Evolutionary conservation across 1,140 invertebrate genomes (phyloP).

Genomic region (Heliconius himera): DNA sequence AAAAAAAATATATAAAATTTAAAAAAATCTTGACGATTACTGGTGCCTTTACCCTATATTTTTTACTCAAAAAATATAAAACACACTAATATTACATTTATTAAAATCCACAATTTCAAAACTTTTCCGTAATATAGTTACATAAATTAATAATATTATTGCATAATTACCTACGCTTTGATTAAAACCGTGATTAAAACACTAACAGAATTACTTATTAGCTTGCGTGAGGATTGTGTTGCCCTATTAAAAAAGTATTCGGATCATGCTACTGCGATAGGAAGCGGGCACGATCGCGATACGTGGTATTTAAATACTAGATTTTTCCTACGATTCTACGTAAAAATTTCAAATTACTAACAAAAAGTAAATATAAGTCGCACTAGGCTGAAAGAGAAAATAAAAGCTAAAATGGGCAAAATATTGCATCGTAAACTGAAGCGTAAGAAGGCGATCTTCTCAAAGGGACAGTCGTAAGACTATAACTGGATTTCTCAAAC

Average conservation of each 20-base stretch:
- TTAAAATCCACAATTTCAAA: too few relatives aligned
- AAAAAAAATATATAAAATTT: too few relatives aligned
- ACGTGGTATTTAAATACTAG: neutral
- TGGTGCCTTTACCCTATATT: too few relatives aligned
- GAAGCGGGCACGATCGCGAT: slow-evolving; percentile 6
- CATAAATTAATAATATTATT: neutral
- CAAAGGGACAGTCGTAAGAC: neutral
- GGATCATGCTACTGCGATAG: neutral
- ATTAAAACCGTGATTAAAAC: neutral
- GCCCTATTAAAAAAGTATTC: slow-evolving; percentile 1
- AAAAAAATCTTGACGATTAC: too few relatives aligned
- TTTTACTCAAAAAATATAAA: too few relatives aligned
- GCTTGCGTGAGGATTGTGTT: neutral
- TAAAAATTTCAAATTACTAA: neutral
- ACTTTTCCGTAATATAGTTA: too few relatives aligned
- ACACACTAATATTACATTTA: too few relatives aligned
- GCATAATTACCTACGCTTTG: neutral
- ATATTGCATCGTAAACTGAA: neutral
- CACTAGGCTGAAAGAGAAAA: neutral
- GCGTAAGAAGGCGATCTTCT: neutral
- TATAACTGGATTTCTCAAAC: neutral
- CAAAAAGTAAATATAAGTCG: neutral
- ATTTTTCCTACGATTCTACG: neutral
- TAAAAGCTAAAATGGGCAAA: neutral
- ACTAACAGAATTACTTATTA: slow-evolving; percentile 7